Evolutionary conservation across 2,797 vertebrate genomes (phyloP).

Genomic region (Anguilla marmorata): DNA sequence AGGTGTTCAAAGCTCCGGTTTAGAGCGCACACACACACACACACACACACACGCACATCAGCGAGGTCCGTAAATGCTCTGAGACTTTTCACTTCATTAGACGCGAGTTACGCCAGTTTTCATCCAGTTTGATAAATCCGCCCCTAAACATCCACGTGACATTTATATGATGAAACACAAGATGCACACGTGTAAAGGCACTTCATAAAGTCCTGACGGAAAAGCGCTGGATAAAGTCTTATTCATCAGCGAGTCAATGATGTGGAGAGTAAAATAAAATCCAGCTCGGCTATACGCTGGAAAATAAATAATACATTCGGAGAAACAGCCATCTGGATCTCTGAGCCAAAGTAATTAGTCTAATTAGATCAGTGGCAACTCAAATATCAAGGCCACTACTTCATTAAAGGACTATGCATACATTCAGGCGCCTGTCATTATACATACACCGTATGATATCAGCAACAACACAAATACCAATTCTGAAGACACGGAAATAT

Average conservation of each 20-base stretch:
- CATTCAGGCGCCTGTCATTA: not conserved
- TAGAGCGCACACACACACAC: not conserved
- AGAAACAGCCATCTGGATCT: slow-evolving; percentile 34
- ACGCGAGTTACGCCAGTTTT: not conserved
- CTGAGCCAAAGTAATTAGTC: slow-evolving; percentile 33
- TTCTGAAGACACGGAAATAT: not conserved
- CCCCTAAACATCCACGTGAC: not conserved
- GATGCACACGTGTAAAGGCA: not conserved
- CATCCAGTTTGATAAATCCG: not conserved
- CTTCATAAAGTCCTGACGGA: slow-evolving; percentile 1
- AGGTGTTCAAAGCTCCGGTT: not conserved
- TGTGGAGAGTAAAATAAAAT: not conserved
- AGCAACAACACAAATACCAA: not conserved
- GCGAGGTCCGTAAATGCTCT: not conserved
- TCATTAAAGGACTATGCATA: slow-evolving; percentile 1
- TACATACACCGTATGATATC: not conserved
- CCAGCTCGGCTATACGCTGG: not conserved
- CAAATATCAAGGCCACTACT: slow-evolving; percentile 18
- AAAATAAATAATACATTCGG: not conserved
- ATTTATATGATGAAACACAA: not conserved
- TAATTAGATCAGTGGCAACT: not conserved
- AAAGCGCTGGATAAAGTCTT: not conserved
- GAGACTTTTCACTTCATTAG: not conserved
- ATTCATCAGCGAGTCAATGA: not conserved
- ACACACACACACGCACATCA: not conserved